phyloP scores from a whole-genome alignment of 92 coral and sea anemone species.

The Epizoanthus stellaris region DNA sequence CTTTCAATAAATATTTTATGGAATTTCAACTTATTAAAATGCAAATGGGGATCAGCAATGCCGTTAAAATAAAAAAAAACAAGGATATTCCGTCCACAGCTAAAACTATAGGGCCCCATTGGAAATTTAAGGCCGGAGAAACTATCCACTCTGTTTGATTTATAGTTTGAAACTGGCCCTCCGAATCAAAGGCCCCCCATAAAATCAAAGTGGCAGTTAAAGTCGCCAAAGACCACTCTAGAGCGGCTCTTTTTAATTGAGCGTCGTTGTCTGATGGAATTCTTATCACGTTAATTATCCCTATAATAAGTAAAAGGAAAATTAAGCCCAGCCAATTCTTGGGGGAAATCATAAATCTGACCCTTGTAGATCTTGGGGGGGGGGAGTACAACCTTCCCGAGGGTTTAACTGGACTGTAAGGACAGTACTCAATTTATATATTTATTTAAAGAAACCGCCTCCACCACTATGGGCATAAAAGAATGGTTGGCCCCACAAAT shows the following conservation, averaged over 20 bases:
- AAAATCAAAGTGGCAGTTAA: slow-evolving; percentile 76
- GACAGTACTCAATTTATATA: slow-evolving; percentile 61
- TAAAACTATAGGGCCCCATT: slow-evolving; percentile 76
- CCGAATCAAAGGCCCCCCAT: slow-evolving; percentile 75
- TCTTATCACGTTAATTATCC: slow-evolving; percentile 63
- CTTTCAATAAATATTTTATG: slow-evolving; percentile 71
- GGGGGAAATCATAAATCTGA: not conserved
- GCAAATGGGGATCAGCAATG: slow-evolving; percentile 78
- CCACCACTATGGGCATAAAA: slow-evolving; percentile 85
- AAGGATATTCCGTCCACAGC: slow-evolving; percentile 82
- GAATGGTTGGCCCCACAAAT: slow-evolving; percentile 87
- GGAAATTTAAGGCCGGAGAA: slow-evolving; percentile 75
- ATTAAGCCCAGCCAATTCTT: slow-evolving; percentile 67
- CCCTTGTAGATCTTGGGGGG: not conserved
- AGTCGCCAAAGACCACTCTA: slow-evolving; percentile 85
- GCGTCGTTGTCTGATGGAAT: slow-evolving; percentile 68
- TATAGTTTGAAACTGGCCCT: slow-evolving; percentile 82
- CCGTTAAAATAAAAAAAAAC: slow-evolving; percentile 75
- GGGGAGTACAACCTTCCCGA: not conserved
- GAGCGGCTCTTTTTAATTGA: slow-evolving; percentile 68
- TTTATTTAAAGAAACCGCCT: slow-evolving; percentile 71
- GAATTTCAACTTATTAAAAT: slow-evolving; percentile 79
- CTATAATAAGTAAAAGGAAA: slow-evolving; percentile 72
- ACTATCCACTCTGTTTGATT: slow-evolving; percentile 66
- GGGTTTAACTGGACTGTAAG: slow-evolving; percentile 20